Evolutionary conservation across 1,140 invertebrate species (phyloP).

Genomic region (Archivesica marissinica): DNA sequence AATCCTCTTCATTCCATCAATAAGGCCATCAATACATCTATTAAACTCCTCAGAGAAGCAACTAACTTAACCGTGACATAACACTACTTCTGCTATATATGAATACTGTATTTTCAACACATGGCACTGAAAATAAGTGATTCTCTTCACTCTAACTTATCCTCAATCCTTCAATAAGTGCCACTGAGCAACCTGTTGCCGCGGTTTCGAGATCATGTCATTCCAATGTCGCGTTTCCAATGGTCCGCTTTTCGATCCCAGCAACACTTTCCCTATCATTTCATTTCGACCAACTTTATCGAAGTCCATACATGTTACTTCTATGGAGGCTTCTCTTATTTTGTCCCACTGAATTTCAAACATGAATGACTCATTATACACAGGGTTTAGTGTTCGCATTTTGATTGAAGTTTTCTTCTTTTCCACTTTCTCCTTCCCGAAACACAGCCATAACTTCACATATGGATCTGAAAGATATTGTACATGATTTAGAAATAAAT

Average conservation of each 20-base stretch:
- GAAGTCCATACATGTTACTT: slow-evolving; percentile 95
- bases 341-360: slow-evolving; percentile 88
- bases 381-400: slow-evolving; percentile 86
- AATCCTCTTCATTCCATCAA: too few species aligned
- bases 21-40: too few species aligned
- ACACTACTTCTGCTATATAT: too few species aligned
- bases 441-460: slow-evolving; percentile 86
- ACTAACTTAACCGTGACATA: too few species aligned
- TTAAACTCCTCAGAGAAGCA: too few species aligned
- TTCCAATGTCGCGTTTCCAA: slow-evolving; percentile 95
- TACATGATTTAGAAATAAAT: too few species aligned
- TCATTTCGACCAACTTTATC: slow-evolving; percentile 95
- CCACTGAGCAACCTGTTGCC: slow-evolving; percentile 94
- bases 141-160: too few species aligned
- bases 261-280: slow-evolving; percentile 93
- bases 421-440: slow-evolving; percentile 85
- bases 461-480: slow-evolving; percentile 86
- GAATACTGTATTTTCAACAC: too few species aligned
- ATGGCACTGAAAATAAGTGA: too few species aligned
- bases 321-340: slow-evolving; percentile 92
- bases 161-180: slow-evolving; percentile 88
- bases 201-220: slow-evolving; percentile 93
- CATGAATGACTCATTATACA: slow-evolving; percentile 87
- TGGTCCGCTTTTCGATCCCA: slow-evolving; percentile 91
- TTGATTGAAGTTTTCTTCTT: slow-evolving; percentile 87